Base-by-base conservation (phyloP, 1,140 invertebrate genomes). In the Medauroidea extradentata region DNA sequence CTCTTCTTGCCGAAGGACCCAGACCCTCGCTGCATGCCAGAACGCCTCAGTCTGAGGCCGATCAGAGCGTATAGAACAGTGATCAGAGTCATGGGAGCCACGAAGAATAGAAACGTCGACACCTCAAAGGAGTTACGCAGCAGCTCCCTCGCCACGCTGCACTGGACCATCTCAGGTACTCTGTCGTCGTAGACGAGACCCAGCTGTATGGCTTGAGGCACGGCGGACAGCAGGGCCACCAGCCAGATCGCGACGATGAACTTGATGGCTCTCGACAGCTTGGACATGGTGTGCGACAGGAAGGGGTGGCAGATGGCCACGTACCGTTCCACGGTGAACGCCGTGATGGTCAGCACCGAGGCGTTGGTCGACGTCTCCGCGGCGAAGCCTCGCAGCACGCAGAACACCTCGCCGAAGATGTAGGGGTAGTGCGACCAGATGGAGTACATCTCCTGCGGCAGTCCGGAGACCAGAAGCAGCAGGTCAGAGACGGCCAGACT, bases 281-380 rank as follows among this genome's bases (percentile, higher is more conserved):
- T 90, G 0, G 89, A 90, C 79, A 93, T 88, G 1, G 88, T 92
- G 69, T 95, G 92, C 0, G 90, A 87, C 65, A 90, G 78, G 63
- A 97, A 88, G 0, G 94, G 94, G 71, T 95, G 88, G 73, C 94
- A 96, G 63, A 98, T 96, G 14, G 93, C 94, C 18, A 97, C 83
- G 73, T 97, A 99, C 48, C 96, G 56, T 25, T 57, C 56, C 25
- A 57, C 84, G 0, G 95, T 98, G 75, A 98, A 98, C 2, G 92
- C 90, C 0, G 90, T 92, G 48, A 96, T 95, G 7, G 91, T 94
- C 44, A 98, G 78, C 0, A 98, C 90, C 0, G 94, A 96, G 0
- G 94, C 94, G 73, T 96, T 94, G 1, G 92, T 91, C 0, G 93
- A 94, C 3, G 90, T 93, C 72, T 97, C 94, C 0, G 91, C 87